Evolutionary conservation across 1,140 invertebrate genomes (phyloP), one percentile per base, ranked within the genome.

Genomic region (Drosophila murphyi): DNA sequence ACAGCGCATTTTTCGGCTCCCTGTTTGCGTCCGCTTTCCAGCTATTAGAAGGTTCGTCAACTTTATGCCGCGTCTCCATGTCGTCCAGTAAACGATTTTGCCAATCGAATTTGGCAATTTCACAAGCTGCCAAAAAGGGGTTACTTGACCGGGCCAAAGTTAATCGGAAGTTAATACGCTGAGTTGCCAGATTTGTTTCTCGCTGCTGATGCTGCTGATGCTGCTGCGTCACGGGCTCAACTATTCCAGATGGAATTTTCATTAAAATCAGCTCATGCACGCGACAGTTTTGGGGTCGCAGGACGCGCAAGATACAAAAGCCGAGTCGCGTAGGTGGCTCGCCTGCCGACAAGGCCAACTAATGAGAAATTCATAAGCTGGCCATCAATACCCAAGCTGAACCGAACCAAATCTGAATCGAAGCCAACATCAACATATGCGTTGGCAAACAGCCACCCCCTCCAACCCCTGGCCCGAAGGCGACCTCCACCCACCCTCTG

Each of bases 131-230:
- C 80, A 82, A 39, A 72, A 87, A 83, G 77, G 80, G 80, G 77
- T 88, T 79, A 85, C 78, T 89, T 80, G 83, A 89, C 80, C 86
- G 80, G 67, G 63, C 60, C 80, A 89, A 81, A 88, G 85, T 88
- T 88, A 88, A 88, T 88, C 85, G 85, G 77, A 88, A 89, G 85
- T 88, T 88, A 88, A 88, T 88, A 89, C 85, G 77, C 85, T 88
- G 83, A 88, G 85, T 88, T 78, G 83, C 83, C 83, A 88, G 83
- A 88, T 88, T 89, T 88, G 76, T 88, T 77, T 28, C 48, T 51
- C 20, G 10, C 31, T 72, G 59, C 35, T 32, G 20, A 29, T 29
- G 41, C 35, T 41, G 48, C 5, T 20, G 12, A 29, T 29, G 28
- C 37, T 82, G 80, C 80, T 87, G 85, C 71, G 85, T 88, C 85